These are phyloP conservation scores for Etia nguti DNA, from an alignment of 2,113 vertebrate species.

Conservation along the genomic window DNA sequence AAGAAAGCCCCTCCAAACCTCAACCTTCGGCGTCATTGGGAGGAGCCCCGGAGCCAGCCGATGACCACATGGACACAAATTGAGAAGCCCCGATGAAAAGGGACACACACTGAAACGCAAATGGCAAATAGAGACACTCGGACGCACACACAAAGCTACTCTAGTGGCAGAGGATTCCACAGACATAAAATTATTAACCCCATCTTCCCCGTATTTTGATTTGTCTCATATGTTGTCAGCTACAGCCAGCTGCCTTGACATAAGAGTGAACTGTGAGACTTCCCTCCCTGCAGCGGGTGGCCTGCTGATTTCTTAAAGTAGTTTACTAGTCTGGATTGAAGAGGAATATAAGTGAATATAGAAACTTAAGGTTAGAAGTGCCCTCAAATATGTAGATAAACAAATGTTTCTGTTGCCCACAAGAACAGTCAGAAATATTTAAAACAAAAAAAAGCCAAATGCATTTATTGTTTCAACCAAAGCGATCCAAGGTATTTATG, in stretches of 20 bases:
- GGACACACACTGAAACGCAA: constrained; percentile 60
- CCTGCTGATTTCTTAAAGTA: constrained; percentile 47
- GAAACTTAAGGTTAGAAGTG: constrained; percentile 63
- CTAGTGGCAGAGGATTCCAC: constrained; percentile 58
- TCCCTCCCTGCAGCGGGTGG: constrained; percentile 37
- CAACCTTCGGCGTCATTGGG: constrained; percentile 68
- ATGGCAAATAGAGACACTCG: constrained; percentile 54
- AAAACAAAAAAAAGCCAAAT: constrained; percentile 61
- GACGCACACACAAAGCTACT: constrained; percentile 60
- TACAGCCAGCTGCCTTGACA: constrained; percentile 56
- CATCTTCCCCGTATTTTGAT: constrained; percentile 43
- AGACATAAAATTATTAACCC: constrained; percentile 44
- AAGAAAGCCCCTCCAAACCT: constrained; percentile 64
- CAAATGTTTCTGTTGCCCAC: constrained; percentile 48
- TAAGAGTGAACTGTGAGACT: constrained; percentile 50
- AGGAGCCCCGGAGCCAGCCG: constrained; percentile 67
- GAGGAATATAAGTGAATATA: constrained; percentile 29
- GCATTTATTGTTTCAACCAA: constrained; percentile 70
- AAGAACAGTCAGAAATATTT: constrained; percentile 27
- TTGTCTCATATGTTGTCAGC: constrained; percentile 50
- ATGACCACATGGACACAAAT: constrained; percentile 95
- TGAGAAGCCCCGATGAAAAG: constrained; percentile 59
- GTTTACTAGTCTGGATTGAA: constrained; percentile 38
- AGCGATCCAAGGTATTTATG: constrained; percentile 61
- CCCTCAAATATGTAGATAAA: constrained; percentile 49